These are phyloP conservation scores for Eumaeus atala DNA, from an alignment of 1,140 invertebrate genomes.

Conservation along the genomic window DNA sequence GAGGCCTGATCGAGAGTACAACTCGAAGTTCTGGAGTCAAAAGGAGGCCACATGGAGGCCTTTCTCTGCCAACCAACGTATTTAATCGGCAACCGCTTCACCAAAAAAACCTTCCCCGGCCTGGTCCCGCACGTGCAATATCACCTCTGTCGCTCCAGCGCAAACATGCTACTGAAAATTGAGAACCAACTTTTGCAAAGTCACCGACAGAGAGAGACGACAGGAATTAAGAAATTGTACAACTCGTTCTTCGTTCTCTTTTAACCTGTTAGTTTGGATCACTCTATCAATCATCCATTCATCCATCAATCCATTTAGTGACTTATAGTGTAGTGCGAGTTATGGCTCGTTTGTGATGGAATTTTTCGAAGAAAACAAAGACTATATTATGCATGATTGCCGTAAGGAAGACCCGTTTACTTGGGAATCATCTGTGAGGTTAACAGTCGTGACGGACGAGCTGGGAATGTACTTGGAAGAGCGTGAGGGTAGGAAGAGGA, in stretches of 20 bases:
- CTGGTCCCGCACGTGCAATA: conserved; percentile 51
- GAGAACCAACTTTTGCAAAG: conserved; percentile 83
- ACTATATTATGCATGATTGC: conserved; percentile 59
- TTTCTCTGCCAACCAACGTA: conserved; percentile 40
- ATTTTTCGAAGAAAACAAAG: conserved; percentile 41
- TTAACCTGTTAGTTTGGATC: conserved; percentile 72
- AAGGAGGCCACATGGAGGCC: conserved; percentile 53
- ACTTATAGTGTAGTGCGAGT: conserved; percentile 46
- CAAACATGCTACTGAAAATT: conserved; percentile 78
- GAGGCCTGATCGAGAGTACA: conserved; percentile 25
- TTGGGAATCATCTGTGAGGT: conserved; percentile 56
- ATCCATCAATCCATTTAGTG: conserved; percentile 51
- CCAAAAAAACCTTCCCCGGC: conserved; percentile 44
- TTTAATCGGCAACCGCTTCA: conserved; percentile 55
- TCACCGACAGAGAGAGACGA: conserved; percentile 85
- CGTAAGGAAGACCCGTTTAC: conserved; percentile 46
- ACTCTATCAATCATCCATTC: conserved; percentile 33
- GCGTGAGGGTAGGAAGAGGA: conserved; percentile 49
- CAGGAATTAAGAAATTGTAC: conserved; percentile 88
- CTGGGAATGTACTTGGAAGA: conserved; percentile 60
- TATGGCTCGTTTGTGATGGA: conserved; percentile 58
- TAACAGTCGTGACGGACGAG: conserved; percentile 53
- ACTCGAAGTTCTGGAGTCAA: conserved; percentile 17
- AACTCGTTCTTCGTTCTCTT: conserved; percentile 90
- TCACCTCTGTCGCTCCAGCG: conserved; percentile 47